phyloP scores from a whole-genome alignment of 2,797 vertebrate genomes.

The Mus minutoides region DNA sequence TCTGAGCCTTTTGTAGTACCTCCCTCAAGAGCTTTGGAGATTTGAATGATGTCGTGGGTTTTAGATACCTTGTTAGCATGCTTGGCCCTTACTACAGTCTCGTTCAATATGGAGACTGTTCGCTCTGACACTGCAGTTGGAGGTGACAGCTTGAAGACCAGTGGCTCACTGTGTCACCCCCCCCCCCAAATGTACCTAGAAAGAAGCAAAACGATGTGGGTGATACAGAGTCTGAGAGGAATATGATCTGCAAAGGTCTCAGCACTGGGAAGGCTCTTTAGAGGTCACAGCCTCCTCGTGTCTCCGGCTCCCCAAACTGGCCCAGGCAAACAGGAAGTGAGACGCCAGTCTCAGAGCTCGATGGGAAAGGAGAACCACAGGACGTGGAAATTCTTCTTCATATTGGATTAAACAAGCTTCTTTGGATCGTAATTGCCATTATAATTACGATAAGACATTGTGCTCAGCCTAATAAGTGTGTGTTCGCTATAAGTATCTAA shows the following conservation, averaged over 20 bases:
- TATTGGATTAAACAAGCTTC: neutral
- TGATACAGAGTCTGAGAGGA: neutral
- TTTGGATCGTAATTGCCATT: neutral
- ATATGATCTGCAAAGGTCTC: neutral
- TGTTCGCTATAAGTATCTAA: conserved; percentile 1
- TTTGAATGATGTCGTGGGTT: neutral
- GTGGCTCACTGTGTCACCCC: neutral
- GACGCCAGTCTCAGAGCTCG: neutral
- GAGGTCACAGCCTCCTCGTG: neutral
- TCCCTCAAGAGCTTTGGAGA: neutral
- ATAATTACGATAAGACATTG: neutral
- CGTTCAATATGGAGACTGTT: neutral
- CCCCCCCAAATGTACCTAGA: neutral
- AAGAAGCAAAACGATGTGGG: neutral
- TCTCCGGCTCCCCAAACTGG: neutral
- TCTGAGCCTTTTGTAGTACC: neutral
- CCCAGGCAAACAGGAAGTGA: neutral
- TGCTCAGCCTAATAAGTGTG: neutral
- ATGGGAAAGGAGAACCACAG: neutral
- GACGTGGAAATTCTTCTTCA: neutral
- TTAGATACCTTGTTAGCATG: neutral
- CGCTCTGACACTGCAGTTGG: neutral
- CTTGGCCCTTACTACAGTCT: neutral
- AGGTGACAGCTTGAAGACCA: neutral
- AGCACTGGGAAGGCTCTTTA: neutral